Evolutionary conservation across 2,888 invertebrate species (phyloP).

Genomic region (Bombylius major): DNA sequence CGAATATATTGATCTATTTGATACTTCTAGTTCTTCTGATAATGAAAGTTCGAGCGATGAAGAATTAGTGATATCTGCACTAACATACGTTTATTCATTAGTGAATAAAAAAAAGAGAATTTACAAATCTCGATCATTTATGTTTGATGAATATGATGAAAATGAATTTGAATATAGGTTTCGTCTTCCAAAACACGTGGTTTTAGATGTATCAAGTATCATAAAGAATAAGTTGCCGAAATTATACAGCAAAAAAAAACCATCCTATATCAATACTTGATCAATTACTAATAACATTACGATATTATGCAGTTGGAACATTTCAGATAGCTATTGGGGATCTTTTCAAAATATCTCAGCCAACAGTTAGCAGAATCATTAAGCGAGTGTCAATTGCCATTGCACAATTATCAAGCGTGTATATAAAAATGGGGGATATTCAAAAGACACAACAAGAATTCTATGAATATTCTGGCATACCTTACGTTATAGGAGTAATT

Average conservation of each 20-base stretch:
- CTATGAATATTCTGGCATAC: not conserved
- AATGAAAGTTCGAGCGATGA: not conserved
- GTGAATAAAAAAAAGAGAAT: not conserved
- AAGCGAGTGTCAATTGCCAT: not conserved
- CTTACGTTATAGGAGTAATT: not conserved
- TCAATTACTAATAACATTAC: constrained; percentile 1
- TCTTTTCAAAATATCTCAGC: not conserved
- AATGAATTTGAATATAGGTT: not conserved
- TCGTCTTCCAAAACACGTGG: not conserved
- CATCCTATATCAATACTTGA: not conserved
- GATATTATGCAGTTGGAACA: constrained; percentile 5
- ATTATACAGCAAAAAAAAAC: not conserved
- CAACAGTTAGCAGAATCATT: not conserved
- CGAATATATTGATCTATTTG: too few species aligned
- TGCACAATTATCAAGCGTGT: not conserved
- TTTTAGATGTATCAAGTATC: not conserved
- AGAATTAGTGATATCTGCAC: not conserved
- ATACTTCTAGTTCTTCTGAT: not conserved
- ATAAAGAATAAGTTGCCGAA: not conserved
- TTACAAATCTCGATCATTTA: not conserved
- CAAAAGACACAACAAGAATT: not conserved
- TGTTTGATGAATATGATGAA: not conserved
- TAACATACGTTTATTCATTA: not conserved
- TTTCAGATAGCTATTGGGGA: constrained; percentile 3
- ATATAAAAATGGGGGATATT: not conserved